Base-by-base conservation (phyloP, 2,797 vertebrate genomes). In the Phoeniculus purpureus region DNA sequence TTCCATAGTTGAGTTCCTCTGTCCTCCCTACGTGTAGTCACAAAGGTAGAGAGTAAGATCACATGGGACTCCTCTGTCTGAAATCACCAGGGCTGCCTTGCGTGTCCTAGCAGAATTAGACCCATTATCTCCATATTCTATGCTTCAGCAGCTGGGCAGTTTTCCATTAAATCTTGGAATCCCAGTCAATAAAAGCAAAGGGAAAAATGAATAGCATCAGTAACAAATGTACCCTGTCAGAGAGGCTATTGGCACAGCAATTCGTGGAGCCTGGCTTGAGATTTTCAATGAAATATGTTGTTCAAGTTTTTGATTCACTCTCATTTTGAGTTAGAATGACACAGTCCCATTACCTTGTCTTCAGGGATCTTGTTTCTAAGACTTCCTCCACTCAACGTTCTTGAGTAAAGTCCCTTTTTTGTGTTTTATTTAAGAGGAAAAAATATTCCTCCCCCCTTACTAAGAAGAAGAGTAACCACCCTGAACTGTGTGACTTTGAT, bases 31-130 rank as follows among this genome's bases (percentile, higher is more conserved):
- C 10, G 7, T 9, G 3, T 8, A 10, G 29, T 25, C 4, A 1
- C 62, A 34, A 56, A n/a, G 10, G 26, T 15, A 51, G 52, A 12
- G 14, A 61, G 48, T 17, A 50, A 37, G 54, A 40, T 80, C 10
- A 2, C 4, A 15, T 0, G 0, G 52, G 32, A 67, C 50, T 7
- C 11, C 17, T 14, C 14, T 22, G 22, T 26, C 43, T 67, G 68
- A 52, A 65, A 10, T 54, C 17, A 6, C 22, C 18, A 17, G 47
- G 16, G 43, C 22, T 82, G 31, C 23, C 55, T 59, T 20, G 21
- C 56, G 6, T 34, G 21, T 12, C 34, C 26, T 61, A 37, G 51
- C 37, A 27, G 50, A 32, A 18, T 29, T 32, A 29, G 52, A 50
- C 15, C 34, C 16, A 2, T 85, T 56, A 22, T 40, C 16, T 76